phyloP scores from a whole-genome alignment of 2,113 vertebrate genomes.

The Salvelinus sp. region DNA sequence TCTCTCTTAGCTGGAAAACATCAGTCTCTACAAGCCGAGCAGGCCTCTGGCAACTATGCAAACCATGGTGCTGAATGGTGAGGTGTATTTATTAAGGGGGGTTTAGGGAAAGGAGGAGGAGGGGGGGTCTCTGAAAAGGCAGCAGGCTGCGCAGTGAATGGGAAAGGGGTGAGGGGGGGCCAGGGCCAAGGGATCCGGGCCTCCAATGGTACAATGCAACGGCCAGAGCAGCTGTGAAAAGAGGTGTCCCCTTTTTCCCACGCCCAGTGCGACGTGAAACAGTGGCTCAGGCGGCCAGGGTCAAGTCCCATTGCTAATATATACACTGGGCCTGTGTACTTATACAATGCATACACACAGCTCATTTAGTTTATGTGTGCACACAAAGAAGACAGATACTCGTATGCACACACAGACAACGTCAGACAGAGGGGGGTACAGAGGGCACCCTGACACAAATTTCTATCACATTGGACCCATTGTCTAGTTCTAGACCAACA shows the following conservation, averaged over 20 bases:
- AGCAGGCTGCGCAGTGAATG: conserved; percentile 62
- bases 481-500: conserved; percentile 59
- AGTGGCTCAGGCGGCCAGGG: conserved; percentile 79
- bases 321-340: conserved; percentile 79
- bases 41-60: conserved; percentile 74
- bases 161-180: conserved; percentile 57
- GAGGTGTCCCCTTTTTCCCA: conserved; percentile 92
- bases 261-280: conserved; percentile 79
- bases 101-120: conserved; percentile 23
- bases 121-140: conserved; percentile 61
- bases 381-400: conserved; percentile 56
- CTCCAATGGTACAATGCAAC: conserved; percentile 85
- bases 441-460: conserved; percentile 69
- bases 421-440: conserved; percentile 36
- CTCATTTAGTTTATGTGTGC: conserved; percentile 80
- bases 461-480: conserved; percentile 65
- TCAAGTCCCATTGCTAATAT: conserved; percentile 86
- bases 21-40: conserved; percentile 50
- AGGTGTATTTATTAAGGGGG: conserved; percentile 78
- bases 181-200: conserved; percentile 57
- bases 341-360: conserved; percentile 75
- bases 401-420: conserved; percentile 8
- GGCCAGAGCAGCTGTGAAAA: conserved; percentile 88
- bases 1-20: conserved; percentile 39
- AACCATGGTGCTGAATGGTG: conserved; percentile 73